Conservation (phyloP, 2,888 invertebrate genomes). For the Clusia tigrina region DNA sequence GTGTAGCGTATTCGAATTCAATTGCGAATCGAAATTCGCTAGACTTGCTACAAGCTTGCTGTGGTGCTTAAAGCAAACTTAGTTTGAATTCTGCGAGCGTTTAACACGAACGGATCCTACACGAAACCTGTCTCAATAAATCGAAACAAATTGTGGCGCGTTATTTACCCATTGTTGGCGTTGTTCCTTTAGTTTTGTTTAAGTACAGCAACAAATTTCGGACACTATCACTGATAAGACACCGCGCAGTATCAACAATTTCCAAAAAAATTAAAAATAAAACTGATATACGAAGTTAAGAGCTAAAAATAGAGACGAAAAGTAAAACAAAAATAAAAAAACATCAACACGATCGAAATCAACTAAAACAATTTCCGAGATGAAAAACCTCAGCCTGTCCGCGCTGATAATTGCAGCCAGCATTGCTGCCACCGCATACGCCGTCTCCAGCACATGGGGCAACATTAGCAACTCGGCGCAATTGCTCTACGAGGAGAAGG, state of each 20-base stretch:
- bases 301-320: neutral
- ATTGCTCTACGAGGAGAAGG: conserved; percentile 54
- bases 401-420: conserved; percentile 35
- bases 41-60: conserved; percentile 12
- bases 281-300: neutral
- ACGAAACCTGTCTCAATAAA: too few species aligned
- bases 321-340: conserved; percentile 10
- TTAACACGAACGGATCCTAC: conserved; percentile 38
- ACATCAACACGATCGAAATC: conserved; percentile 9
- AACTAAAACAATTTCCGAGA: conserved; percentile 11
- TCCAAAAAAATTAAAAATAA: too few species aligned
- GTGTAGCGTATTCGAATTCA: too few species aligned
- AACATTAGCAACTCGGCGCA: conserved; percentile 58
- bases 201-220: too few species aligned
- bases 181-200: too few species aligned
- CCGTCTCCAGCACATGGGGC: conserved; percentile 59
- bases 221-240: neutral
- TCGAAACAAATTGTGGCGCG: neutral
- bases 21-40: too few species aligned
- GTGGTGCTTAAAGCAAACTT: conserved; percentile 46
- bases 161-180: too few species aligned
- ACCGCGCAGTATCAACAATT: too few species aligned
- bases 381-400: conserved; percentile 17
- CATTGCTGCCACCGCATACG: conserved; percentile 44
- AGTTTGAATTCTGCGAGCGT: conserved; percentile 50